These are phyloP conservation scores for Neomorphus geoffroyi DNA, from an alignment of 2,797 vertebrate species.

Conservation along the genomic window DNA sequence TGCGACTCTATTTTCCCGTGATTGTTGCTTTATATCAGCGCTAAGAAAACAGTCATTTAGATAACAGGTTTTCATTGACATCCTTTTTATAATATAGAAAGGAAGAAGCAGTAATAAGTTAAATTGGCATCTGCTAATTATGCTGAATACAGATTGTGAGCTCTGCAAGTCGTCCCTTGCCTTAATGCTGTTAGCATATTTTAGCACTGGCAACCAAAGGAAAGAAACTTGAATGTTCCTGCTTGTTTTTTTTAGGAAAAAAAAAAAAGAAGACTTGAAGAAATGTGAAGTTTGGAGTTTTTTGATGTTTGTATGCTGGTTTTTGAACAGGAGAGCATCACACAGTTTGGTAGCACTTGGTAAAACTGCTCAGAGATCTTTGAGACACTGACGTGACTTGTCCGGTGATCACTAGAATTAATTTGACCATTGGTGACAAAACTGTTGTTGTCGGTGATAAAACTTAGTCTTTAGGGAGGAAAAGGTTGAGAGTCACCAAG, in stretches of 20 bases:
- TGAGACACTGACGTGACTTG: background rate
- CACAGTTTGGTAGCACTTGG: background rate
- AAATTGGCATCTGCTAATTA: constrained; percentile 74
- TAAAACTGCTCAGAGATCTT: background rate
- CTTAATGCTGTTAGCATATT: constrained; percentile 73
- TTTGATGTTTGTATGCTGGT: background rate
- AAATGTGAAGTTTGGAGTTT: background rate
- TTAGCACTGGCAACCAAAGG: constrained; percentile 66
- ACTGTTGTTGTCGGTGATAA: background rate
- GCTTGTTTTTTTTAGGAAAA: background rate
- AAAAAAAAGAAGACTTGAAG: background rate
- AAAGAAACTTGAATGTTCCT: constrained; percentile 60
- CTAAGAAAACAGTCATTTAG: constrained; percentile 55
- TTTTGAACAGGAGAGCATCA: background rate
- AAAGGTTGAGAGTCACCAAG: background rate
- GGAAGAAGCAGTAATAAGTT: constrained; percentile 68
- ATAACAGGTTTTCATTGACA: constrained; percentile 58
- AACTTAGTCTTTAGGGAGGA: background rate
- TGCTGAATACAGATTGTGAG: constrained; percentile 71
- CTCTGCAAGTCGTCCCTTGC: constrained; percentile 67
- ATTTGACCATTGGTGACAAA: background rate
- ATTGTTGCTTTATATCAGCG: constrained; percentile 47
- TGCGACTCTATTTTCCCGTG: constrained; percentile 26
- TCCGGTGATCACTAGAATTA: background rate
- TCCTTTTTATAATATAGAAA: constrained; percentile 49